phyloP scores from a whole-genome alignment of 2,113 vertebrate species.

The Sturnira hondurensis region DNA sequence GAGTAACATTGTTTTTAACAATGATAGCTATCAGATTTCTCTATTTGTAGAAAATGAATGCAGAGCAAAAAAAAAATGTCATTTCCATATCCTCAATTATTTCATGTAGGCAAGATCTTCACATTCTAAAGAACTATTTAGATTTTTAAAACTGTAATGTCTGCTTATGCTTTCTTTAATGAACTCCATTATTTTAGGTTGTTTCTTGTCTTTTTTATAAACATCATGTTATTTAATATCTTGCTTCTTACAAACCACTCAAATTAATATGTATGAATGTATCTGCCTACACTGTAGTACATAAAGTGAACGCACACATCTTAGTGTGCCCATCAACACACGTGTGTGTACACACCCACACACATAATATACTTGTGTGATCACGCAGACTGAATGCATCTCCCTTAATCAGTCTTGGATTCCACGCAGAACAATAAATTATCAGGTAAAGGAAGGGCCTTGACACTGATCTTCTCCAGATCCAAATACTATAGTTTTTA shows the following conservation, averaged over 20 bases:
- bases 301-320: neutral
- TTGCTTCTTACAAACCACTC: neutral
- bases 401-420: neutral
- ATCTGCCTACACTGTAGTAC: neutral
- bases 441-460: neutral
- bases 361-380: neutral
- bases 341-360: neutral
- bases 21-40: neutral
- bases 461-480: neutral
- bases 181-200: conserved; percentile 11
- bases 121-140: neutral
- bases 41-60: conserved; percentile 35
- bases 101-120: neutral
- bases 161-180: conserved; percentile 6
- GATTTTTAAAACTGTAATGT: neutral
- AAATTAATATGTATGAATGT: neutral
- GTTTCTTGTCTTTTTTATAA: neutral
- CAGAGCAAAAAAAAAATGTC: neutral
- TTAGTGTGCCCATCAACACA: neutral
- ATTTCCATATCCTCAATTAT: conserved; percentile 17
- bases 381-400: neutral
- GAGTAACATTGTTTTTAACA: conserved; percentile 35
- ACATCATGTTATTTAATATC: neutral
- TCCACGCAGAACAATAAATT: neutral
- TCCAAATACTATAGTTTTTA: neutral